Conservation (phyloP, 2,888 invertebrate species). For the Osmoderma eremita region DNA sequence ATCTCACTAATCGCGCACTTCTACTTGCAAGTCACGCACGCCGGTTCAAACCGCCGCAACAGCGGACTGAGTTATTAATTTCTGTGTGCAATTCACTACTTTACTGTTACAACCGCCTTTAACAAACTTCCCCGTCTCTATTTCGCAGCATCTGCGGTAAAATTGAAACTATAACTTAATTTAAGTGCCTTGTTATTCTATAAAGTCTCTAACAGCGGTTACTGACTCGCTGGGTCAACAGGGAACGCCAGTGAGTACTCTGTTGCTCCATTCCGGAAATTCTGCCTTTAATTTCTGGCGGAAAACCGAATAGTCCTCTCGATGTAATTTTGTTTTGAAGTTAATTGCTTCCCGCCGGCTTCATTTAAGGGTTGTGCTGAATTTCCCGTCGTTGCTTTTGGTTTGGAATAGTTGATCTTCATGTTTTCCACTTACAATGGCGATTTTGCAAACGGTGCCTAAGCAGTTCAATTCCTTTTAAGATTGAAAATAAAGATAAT, state of each 20-base stretch:
- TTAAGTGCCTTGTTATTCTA: constrained; percentile 30
- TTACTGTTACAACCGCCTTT: constrained; percentile 4
- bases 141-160: constrained; percentile 25
- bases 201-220: constrained; percentile 26
- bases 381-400: neutral
- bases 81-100: constrained; percentile 10
- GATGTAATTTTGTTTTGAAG: constrained; percentile 16
- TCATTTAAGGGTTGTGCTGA: neutral
- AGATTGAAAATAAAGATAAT: too few species aligned
- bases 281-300: constrained; percentile 17
- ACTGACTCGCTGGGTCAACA: neutral
- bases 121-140: constrained; percentile 10
- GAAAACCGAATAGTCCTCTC: neutral
- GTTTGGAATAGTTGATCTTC: too few species aligned
- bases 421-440: too few species aligned
- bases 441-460: too few species aligned
- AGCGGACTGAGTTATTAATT: constrained; percentile 16
- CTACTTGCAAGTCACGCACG: too few species aligned
- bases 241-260: neutral
- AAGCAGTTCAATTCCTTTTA: too few species aligned
- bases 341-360: constrained; percentile 16
- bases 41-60: too few species aligned
- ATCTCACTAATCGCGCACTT: too few species aligned
- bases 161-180: constrained; percentile 37
- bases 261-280: constrained; percentile 18